Base-by-base conservation (phyloP, 2,113 vertebrate species). In the Oophaga pumilio region DNA sequence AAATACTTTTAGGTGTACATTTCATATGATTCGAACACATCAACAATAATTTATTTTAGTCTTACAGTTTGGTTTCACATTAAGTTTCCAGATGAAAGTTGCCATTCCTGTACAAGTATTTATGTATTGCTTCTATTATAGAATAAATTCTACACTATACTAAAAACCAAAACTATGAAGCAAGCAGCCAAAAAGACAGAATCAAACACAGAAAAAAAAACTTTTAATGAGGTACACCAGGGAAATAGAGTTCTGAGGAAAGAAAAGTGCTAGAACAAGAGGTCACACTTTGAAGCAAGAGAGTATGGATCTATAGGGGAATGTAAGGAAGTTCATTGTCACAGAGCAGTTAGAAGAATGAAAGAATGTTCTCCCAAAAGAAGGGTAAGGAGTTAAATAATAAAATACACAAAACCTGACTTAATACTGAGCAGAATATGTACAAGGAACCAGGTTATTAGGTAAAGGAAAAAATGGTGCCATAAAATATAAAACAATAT, bases 191-290 rank as follows among this genome's bases (percentile, higher is more conserved):
- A 76, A 24, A 84, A 56, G 80, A 82, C n/a, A 84, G 73, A 59
- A 62, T 64, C 84, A 85, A 50, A 85, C 60, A 76, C 20, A 84
- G 66, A 53, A 56, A 73, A 24, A 76, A 49, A 66, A 71, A 71
- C 24, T 33, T 80, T 84, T 85, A 85, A 76, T 76, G 74, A 85
- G 73, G 84, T 49, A 64, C 84, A 85, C 71, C 26, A 76, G 57
- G 73, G 84, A 85, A 76, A 60, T 18, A 76, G 26, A 76, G 71
- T 64, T 76, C 84, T 76, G 28, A 52, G 73, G 43, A 85, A 76
- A 18, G 59, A 85, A 76, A 77, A 76, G 73, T 77, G 78, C 17
- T 77, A 64, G 73, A 76, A 64, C 71, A 85, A 77, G 84, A 77
- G 73, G 73, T 64, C 73, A 85, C 7, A 60, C 84, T 85, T 77